Evolutionary conservation across 2,888 invertebrate species (phyloP).

Genomic region (Lycocerus yunnanus): DNA sequence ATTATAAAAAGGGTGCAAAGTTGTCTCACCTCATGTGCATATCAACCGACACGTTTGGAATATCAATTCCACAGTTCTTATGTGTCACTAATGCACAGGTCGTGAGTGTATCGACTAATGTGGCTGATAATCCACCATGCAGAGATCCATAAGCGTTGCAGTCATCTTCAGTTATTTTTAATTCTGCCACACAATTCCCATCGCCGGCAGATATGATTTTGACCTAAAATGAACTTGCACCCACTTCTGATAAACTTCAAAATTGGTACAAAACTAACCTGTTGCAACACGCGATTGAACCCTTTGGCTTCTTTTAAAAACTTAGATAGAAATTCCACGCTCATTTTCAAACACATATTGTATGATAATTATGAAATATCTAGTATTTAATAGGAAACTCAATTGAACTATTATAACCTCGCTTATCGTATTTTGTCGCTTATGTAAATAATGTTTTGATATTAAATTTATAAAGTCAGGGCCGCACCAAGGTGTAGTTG

Average conservation of each 20-base stretch:
- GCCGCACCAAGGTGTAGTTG: too few species aligned
- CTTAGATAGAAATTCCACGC: neutral
- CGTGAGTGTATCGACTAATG: slow-evolving; percentile 68
- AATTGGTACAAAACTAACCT: neutral
- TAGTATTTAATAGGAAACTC: too few species aligned
- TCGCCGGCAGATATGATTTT: neutral
- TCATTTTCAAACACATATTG: neutral
- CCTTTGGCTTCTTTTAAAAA: neutral
- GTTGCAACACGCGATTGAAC: neutral
- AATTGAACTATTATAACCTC: neutral
- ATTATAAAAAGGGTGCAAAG: neutral
- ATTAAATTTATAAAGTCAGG: too few species aligned
- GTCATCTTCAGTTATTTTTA: slow-evolving; percentile 74
- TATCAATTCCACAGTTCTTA: neutral
- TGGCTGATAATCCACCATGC: slow-evolving; percentile 86
- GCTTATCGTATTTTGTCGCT: too few species aligned
- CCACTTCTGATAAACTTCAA: neutral
- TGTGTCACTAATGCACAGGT: neutral
- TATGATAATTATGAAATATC: neutral
- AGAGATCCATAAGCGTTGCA: slow-evolving; percentile 74
- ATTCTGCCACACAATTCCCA: slow-evolving; percentile 61
- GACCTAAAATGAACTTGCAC: neutral
- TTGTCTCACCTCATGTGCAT: slow-evolving; percentile 55
- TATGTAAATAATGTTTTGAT: too few species aligned
- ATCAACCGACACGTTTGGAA: neutral